These are phyloP conservation scores for Grapholita molesta DNA, from an alignment of 1,140 invertebrate species.

Conservation along the genomic window DNA sequence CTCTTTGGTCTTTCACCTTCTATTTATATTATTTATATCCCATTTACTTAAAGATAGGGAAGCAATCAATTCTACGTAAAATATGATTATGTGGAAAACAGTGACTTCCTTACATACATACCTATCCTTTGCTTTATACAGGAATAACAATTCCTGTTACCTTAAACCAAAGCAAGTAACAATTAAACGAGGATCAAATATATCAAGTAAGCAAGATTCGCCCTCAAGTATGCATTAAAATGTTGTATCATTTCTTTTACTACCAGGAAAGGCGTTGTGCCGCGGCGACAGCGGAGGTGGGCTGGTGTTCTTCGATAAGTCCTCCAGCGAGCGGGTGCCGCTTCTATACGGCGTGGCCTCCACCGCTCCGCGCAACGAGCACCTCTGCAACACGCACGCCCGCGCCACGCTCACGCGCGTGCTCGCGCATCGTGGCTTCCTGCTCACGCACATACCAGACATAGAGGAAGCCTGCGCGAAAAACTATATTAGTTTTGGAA, in stretches of 20 bases:
- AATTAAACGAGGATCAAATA: no score
- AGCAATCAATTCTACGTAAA: no score
- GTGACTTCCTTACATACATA: no score
- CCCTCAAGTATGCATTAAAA: no score
- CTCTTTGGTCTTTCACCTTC: no score
- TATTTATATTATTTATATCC: no score
- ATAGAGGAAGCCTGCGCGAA: neutral
- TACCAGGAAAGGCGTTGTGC: slow-evolving; percentile 5
- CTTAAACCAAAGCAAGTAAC: no score
- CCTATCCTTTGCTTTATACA: no score
- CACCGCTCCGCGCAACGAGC: neutral
- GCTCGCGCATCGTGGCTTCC: neutral
- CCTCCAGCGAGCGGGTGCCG: neutral
- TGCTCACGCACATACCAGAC: neutral
- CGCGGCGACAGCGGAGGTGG: slow-evolving; percentile 6
- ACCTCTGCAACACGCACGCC: neutral
- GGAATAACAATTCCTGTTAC: no score
- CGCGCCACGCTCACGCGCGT: neutral
- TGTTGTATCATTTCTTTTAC: neutral
- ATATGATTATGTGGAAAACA: no score
- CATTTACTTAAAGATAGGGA: no score
- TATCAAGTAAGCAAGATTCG: no score
- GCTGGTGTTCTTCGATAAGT: neutral
- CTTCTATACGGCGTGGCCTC: neutral
- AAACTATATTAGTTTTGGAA: neutral